Base-by-base conservation (phyloP, 2,113 vertebrate genomes). In the Megaptera novaeangliae region DNA sequence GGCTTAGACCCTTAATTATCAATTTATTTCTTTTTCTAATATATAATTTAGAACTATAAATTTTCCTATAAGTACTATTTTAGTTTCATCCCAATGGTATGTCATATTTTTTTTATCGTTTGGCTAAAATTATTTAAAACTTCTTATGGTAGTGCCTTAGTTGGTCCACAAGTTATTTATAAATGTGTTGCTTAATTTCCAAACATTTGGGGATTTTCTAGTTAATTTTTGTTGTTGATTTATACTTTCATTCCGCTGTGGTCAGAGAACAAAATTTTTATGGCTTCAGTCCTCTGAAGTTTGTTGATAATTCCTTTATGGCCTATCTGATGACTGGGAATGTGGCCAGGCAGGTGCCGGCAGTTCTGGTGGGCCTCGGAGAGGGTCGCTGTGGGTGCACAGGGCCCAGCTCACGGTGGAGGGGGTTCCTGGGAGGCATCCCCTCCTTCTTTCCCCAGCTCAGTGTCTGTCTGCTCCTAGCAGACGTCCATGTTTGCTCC, bases 91-190 rank as follows among this genome's bases (percentile, higher is more conserved):
- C 55, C n/a, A 64, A 15, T 88, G 15, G 12, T 71, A 14, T 87
- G 5, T n/a, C 36, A 49, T 61, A 41, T 86, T 61, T 86, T 94
- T 27, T 55, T 69, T 77, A 69, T 63, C 14, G 36, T 86, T 74
- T 88, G 34, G 55, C 83, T 95, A 64, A 57, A 96, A 78, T 49
- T 59, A 52, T 52, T 91, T 82, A 23, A 39, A 21, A 72, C 74
- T 4, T 27, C 52, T 69, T 86, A 25, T 41, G 89, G 31, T 72
- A 59, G 5, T 64, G 77, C 46, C 21, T 92, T 64, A 15, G 80
- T 95, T 74, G 52, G 41, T 46, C 36, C n/a, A 41, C 82, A 55
- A 52, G 18, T 91, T 41, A 93, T 88, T 91, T 97, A 64, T 91
- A 81, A 91, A 80, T 63, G 5, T 80, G 3, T 87, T 66, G 61